A percentile compares a stretch with the other conserved stretches of the same genome.
Conservation (phyloP, 1,140 invertebrate species). For the Ectropis grisescens region DNA sequence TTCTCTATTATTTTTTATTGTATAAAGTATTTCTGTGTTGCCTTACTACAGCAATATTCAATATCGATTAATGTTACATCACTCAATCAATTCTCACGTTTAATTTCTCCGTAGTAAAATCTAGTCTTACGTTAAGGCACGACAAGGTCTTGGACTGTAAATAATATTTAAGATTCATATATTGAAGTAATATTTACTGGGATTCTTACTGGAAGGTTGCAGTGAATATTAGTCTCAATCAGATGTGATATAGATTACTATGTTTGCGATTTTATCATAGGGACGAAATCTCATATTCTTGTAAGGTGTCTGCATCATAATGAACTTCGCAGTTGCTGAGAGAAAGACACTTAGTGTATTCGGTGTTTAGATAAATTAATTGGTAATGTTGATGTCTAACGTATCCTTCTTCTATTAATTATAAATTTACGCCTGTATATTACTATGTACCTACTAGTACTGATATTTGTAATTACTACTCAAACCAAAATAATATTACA, state of each 20-base stretch:
- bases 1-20: slow-evolving; percentile 15
- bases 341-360: slow-evolving; percentile 34
- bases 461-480: too few species aligned
- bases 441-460: too few species aligned
- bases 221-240: slow-evolving; percentile 45
- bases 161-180: slow-evolving; percentile 46
- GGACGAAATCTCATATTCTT: slow-evolving; percentile 50
- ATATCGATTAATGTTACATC: slow-evolving; percentile 31
- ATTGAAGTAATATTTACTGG: slow-evolving; percentile 39
- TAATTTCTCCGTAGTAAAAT: slow-evolving; percentile 59
- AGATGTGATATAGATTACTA: slow-evolving; percentile 55
- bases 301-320: slow-evolving; percentile 23
- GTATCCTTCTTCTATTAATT: too few species aligned
- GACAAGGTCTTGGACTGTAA: slow-evolving; percentile 50
- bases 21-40: slow-evolving; percentile 26
- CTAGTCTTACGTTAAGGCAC: slow-evolving; percentile 64
- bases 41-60: slow-evolving; percentile 16
- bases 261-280: slow-evolving; percentile 34
- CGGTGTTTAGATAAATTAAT: slow-evolving; percentile 40
- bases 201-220: slow-evolving; percentile 21
- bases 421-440: too few species aligned
- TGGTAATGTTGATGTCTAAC: slow-evolving; percentile 59
- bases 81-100: slow-evolving; percentile 39
- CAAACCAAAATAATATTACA: too few species aligned
- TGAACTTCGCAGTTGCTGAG: slow-evolving; percentile 22